Evolutionary conservation across 2,113 vertebrate species (phyloP), one percentile per base, ranked within the genome.

Genomic region (Colius striatus): DNA sequence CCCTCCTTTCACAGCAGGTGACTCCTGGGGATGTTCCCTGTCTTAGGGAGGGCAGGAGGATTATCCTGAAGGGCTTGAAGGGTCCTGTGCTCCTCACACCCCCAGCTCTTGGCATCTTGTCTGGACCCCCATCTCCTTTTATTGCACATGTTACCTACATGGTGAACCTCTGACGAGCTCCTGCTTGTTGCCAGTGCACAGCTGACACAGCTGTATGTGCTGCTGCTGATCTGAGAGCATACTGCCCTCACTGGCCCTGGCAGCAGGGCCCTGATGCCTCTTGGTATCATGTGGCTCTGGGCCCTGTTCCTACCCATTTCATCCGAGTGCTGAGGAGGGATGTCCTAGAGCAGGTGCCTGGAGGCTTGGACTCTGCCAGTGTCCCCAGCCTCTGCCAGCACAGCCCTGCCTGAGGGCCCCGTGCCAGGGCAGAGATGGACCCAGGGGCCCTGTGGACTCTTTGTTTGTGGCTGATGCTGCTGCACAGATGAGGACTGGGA

Each of bases 301-400:
- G 19, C 29, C 2, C 0, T 11, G 29, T 78, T 90, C 38, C 45
- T 19, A 66, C 36, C 50, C 51, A 32, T 61, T 89, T 43, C 81
- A 0, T 36, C 16, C 2, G 3, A 82, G 43, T 30, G 16, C 47
- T 5, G 6, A 29, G 63, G 66, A 74, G 22, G 21, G 22, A 51
- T 34, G 22, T 77, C 55, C 22, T 89, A 36, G 23, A 13, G 7
- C 10, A 17, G 17, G 34, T 53, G 23, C 23, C 17, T 0, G 0
- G 85, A 29, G 27, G 26, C 32, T 79, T 47, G 51, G 26, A 27
- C 43, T 78, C 43, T 62, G 27, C 66, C 45, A 13, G 16, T 2
- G 0, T 76, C 45, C 50, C 58, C 1, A 0, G 68, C 34, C 1
- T 3, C 16, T 6, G 2, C 78, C 58, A 72, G 63, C 72, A 77